Conservation (phyloP, 2,113 vertebrate species). For the Brachionichthys hirsutus region DNA sequence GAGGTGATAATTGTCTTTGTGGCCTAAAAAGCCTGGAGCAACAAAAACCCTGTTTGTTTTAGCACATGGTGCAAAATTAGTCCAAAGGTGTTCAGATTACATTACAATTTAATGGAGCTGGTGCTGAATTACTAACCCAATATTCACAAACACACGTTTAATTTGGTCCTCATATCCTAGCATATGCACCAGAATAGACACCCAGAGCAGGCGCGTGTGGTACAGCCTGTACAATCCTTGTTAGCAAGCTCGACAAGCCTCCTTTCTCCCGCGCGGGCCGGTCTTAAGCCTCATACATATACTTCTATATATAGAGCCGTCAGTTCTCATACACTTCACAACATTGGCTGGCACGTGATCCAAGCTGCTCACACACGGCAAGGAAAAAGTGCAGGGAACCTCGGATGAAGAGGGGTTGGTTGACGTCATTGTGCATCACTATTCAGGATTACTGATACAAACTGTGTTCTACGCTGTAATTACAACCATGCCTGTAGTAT, state of each 20-base stretch:
- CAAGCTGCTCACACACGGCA: conserved; percentile 32
- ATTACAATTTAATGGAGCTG: neutral
- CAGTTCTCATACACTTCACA: conserved; percentile 61
- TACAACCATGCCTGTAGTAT: too few species aligned
- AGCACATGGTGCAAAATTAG: too few species aligned
- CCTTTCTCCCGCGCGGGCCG: conserved; percentile 11
- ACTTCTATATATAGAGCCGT: conserved; percentile 71
- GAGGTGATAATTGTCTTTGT: too few species aligned
- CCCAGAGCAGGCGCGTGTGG: neutral
- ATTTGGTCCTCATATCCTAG: neutral
- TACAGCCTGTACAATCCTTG: neutral
- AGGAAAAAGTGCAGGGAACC: conserved; percentile 20
- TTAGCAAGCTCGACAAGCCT: conserved; percentile 24
- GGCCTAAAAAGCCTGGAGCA: too few species aligned
- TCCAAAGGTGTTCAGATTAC: neutral
- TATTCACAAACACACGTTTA: neutral
- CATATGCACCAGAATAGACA: neutral
- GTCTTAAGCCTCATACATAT: conserved; percentile 56
- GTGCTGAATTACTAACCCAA: neutral
- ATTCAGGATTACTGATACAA: too few species aligned
- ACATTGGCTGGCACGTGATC: conserved; percentile 57
- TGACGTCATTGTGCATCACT: too few species aligned
- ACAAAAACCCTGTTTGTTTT: too few species aligned
- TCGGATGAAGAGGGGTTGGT: conserved; percentile 11
- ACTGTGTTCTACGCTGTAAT: too few species aligned